phyloP scores from a whole-genome alignment of 2,888 invertebrate species.

The Gastracanthus pulcherrimus region DNA sequence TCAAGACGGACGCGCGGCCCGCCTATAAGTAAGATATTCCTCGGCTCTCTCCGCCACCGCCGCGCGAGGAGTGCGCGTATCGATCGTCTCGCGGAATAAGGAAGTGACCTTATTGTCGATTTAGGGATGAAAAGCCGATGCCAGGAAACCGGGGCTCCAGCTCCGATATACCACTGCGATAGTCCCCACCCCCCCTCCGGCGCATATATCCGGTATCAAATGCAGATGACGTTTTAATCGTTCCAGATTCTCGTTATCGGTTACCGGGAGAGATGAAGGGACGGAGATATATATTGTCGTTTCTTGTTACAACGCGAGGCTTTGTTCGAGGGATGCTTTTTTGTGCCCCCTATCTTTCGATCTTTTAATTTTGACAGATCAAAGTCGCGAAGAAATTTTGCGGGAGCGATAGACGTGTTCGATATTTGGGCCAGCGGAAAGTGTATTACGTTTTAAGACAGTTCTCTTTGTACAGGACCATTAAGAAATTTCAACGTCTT shows the following conservation, averaged over 20 bases:
- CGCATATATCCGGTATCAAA: constrained; percentile 18
- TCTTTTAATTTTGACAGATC: no score
- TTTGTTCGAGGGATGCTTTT: no score
- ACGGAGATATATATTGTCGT: no score
- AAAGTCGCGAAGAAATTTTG: no score
- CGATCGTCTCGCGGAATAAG: constrained; percentile 39
- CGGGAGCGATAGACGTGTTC: no score
- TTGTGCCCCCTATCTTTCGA: no score
- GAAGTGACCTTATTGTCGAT: constrained; percentile 51
- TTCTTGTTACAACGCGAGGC: no score
- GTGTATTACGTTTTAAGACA: no score
- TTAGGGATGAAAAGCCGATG: constrained; percentile 21
- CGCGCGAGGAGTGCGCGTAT: background rate
- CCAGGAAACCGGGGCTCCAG: background rate
- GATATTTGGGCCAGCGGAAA: no score
- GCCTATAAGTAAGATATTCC: constrained; percentile 29
- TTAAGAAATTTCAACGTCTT: no score
- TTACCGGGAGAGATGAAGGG: background rate
- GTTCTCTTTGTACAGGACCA: no score
- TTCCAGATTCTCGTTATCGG: constrained; percentile 35
- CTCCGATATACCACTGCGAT: no score
- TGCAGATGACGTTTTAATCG: constrained; percentile 47
- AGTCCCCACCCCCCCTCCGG: background rate
- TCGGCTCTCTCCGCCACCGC: background rate
- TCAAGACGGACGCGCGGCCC: constrained; percentile 8